A percentile compares a stretch with the other conserved stretches of the same genome.
These are phyloP conservation scores for Eurystomus gularis DNA, from an alignment of 2,113 vertebrate species.

Conservation along the genomic window DNA sequence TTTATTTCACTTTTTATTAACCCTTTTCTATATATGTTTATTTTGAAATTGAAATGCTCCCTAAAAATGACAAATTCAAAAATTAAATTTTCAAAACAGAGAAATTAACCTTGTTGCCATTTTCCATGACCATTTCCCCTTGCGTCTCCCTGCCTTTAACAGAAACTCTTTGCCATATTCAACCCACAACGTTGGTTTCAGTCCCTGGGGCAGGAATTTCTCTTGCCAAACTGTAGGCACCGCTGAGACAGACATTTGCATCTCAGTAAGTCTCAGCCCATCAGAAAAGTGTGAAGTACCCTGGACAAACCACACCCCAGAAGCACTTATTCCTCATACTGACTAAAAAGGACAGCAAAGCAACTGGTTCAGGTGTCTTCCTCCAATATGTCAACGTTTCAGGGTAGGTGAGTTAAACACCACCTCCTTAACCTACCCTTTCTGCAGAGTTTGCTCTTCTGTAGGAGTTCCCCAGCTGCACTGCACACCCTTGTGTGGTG, in stretches of 20 bases:
- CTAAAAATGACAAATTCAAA: background rate
- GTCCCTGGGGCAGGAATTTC: background rate
- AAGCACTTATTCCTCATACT: background rate
- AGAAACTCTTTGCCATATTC: background rate
- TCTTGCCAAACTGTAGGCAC: accelerated
- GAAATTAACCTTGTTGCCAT: background rate
- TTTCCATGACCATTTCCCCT: background rate
- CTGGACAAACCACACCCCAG: background rate
- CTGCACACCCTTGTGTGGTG: background rate
- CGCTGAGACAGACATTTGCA: background rate
- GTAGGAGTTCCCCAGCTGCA: background rate
- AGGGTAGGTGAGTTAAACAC: background rate
- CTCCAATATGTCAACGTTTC: background rate
- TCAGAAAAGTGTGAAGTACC: background rate
- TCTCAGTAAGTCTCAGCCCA: background rate
- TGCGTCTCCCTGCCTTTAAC: background rate
- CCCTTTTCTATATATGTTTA: background rate
- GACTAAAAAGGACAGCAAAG: background rate
- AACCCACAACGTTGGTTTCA: background rate
- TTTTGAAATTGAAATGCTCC: background rate
- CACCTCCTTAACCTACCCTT: background rate
- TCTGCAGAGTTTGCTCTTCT: background rate
- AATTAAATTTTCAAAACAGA: background rate
- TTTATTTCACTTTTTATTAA: background rate
- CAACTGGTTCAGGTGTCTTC: background rate